Evolutionary conservation across 2,797 vertebrate genomes (phyloP), one percentile per base, ranked within the genome.

Genomic region (Loriculus beryllinus): DNA sequence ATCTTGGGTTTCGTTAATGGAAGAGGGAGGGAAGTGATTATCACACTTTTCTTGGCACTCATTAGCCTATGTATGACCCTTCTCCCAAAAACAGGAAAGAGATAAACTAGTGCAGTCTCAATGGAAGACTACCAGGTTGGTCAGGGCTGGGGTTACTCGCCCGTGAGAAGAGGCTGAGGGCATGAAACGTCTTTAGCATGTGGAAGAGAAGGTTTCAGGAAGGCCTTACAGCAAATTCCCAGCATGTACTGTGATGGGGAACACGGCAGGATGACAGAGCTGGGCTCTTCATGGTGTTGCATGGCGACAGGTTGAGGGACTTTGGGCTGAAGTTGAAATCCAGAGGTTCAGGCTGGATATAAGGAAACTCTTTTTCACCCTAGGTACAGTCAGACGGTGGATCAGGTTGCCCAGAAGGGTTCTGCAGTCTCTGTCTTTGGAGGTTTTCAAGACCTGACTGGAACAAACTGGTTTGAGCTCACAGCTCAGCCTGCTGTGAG

Each of bases 171-270:
- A 60, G 35, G 19, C 52, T 79, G 52, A 56, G 33, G 8, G 45
- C 17, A 8, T 39, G 59, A 14, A 43, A 14, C 21, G 63, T 29
- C 16, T 54, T 63, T 37, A 82, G 23, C 3, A 14, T 35, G 28
- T 7, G 8, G 7, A 64, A 26, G 40, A 54, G 48, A 22, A 1
- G 1, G 14, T 20, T 79, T 54, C 28, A 18, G 37, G 25, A 57
- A 35, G 11, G 4, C 7, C 8, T 37, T 42, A 29, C 18, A 48
- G 17, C 33, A 56, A 31, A 39, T 31, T 19, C 13, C 13, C 12
- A 35, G 51, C 47, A 29, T 8, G 4, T 33, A 14, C 28, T 0
- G 0, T 8, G 47, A 6, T 4, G 4, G 15, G 14, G 9, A 35
- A 1, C 31, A 20, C 2, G 49, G 22, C 25, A 42, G 45, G 31